Evolutionary conservation across 2,797 vertebrate species (phyloP), one percentile per base, ranked within the genome.

Genomic region (Bovichtus diacanthus): DNA sequence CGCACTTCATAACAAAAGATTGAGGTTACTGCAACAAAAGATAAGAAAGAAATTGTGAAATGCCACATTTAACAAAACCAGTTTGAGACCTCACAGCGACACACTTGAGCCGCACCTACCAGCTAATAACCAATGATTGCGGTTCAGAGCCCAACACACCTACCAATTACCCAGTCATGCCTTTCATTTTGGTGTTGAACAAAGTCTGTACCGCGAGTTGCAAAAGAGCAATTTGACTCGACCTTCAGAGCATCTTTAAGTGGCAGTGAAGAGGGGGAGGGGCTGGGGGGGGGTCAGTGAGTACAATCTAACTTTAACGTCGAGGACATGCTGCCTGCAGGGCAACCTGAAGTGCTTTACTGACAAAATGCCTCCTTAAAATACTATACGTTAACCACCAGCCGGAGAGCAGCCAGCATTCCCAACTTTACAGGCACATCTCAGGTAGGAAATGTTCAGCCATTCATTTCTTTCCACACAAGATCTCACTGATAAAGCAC

Each of bases 341-440:
- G 25, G 9, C 16, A 56, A 44, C 25, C 10, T 6, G 23, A 2
- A 49, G 34, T 1, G 21, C 19, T n/a, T 70, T 15, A 41, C 38
- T 1, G 51, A 51, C 58, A 41, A 23, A 2, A 16, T 16, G 13
- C 18, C 29, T 10, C 7, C 25, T 5, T 49, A 36, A 70, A 67
- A 56, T 55, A 49, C n/a, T n/a, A n/a, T n/a, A n/a, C n/a, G n/a
- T 59, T 49, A 34, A 54, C 66, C 1, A 11, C 29, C 0, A 3
- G 21, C 25, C 60, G 56, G 54, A 46, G 13, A 65, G 53, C 47
- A 67, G 36, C 74, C 29, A 66, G 34, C 29, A 73, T 62, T 67
- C 64, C 56, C 3, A n/a, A 51, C 34, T 31, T 21, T 29, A 19
- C 9, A 61, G 27, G 56, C 5, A 25, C 13, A 25, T 10, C 5